Conservation (phyloP, 2,113 vertebrate species). For the Upupa epops region DNA sequence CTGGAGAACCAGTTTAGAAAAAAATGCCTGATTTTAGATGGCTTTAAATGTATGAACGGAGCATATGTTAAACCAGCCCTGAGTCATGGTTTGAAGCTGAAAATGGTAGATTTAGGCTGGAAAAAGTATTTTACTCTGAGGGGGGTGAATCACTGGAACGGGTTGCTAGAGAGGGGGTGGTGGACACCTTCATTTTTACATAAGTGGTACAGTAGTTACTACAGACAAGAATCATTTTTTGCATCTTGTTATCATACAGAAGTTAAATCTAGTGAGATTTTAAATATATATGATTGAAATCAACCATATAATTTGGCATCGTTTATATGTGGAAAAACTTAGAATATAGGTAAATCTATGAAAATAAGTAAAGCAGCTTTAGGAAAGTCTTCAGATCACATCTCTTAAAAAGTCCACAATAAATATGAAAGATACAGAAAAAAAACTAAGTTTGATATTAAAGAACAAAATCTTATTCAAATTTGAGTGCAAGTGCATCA, state of each 20-base stretch:
- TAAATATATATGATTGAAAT: background rate
- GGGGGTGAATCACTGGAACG: too few species aligned
- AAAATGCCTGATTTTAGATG: too few species aligned
- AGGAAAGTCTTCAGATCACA: background rate
- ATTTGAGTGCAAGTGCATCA: background rate
- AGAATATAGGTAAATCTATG: background rate
- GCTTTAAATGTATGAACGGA: too few species aligned
- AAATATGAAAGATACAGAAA: background rate
- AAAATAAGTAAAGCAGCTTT: background rate
- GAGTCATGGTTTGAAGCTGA: too few species aligned
- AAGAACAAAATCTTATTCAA: background rate
- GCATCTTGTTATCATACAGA: background rate
- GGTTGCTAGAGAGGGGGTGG: too few species aligned
- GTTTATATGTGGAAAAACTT: background rate
- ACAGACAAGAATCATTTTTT: background rate
- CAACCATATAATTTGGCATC: background rate
- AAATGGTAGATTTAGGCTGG: too few species aligned
- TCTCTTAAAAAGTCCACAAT: background rate
- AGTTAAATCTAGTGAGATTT: background rate
- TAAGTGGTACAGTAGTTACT: background rate
- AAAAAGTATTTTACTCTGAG: too few species aligned
- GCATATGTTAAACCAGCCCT: too few species aligned
- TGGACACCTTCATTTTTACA: background rate
- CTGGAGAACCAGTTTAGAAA: too few species aligned
- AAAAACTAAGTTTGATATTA: background rate